Conservation (phyloP, 2,113 vertebrate species). For the Girardinichthys multiradiatus region DNA sequence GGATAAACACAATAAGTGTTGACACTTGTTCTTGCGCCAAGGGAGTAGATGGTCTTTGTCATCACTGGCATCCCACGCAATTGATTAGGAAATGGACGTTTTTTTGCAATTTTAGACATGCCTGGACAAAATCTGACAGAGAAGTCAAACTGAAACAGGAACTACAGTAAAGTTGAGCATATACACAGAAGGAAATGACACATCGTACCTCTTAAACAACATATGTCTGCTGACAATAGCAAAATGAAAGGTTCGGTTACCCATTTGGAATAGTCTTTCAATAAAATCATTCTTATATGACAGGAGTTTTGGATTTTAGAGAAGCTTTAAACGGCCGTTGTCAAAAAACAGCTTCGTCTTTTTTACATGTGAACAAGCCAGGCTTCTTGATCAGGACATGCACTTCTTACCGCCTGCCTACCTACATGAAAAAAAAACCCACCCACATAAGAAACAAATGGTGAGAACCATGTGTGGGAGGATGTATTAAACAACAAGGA, state of each 20-base stretch:
- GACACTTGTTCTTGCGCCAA: conserved; percentile 4
- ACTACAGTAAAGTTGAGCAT: conserved; percentile 32
- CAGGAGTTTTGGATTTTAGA: too few species aligned
- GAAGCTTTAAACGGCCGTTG: background rate
- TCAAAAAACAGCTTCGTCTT: conserved; percentile 9
- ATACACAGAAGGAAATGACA: conserved; percentile 63
- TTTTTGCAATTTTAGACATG: conserved; percentile 36
- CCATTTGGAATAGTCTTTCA: background rate
- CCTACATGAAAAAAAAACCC: conserved; percentile 19
- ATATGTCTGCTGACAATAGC: conserved; percentile 40
- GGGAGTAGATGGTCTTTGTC: conserved; percentile 3
- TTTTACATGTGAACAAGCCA: conserved; percentile 24
- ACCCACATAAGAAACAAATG: conserved; percentile 31
- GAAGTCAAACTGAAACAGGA: conserved; percentile 63
- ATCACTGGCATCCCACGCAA: background rate
- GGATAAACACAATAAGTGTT: background rate
- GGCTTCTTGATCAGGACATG: conserved; percentile 29
- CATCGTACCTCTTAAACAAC: conserved; percentile 2
- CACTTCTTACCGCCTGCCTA: conserved; percentile 37
- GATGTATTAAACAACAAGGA: conserved; percentile 36
- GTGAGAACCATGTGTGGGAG: conserved; percentile 43
- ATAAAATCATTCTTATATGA: background rate
- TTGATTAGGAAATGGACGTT: conserved; percentile 27
- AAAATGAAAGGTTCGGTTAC: conserved; percentile 7
- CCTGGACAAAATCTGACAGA: conserved; percentile 44